These are phyloP conservation scores for Lasius platythorax DNA, from an alignment of 2,888 invertebrate species.

Conservation along the genomic window DNA sequence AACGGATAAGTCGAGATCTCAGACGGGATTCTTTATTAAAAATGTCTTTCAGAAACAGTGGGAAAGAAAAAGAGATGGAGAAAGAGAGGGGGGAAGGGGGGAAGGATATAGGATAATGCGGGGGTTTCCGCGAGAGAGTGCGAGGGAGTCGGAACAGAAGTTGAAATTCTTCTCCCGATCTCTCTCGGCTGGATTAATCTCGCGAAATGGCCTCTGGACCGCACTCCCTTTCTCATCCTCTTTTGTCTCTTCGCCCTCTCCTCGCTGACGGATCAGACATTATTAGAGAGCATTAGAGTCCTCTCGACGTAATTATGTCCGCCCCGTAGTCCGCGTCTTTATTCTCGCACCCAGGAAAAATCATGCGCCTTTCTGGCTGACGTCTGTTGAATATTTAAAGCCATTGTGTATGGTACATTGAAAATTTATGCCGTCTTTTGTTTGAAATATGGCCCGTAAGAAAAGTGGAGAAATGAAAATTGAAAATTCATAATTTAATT, in stretches of 20 bases:
- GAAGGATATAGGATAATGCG: conserved; percentile 37
- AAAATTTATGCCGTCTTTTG: background rate
- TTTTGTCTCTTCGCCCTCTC: conserved; percentile 34
- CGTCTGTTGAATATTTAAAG: conserved; percentile 9
- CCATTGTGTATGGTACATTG: background rate
- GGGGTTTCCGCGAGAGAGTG: conserved; percentile 23
- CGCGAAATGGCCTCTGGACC: conserved; percentile 56
- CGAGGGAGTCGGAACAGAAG: conserved; percentile 46
- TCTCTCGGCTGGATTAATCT: conserved; percentile 69
- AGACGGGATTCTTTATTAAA: conserved; percentile 71
- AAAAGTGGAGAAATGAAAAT: background rate
- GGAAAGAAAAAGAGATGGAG: conserved; percentile 2
- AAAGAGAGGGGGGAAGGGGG: background rate
- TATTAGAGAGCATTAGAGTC: conserved; percentile 66
- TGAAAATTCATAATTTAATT: background rate
- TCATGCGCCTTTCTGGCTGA: too few species aligned
- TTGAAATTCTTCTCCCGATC: conserved; percentile 62
- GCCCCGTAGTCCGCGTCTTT: background rate
- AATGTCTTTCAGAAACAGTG: conserved; percentile 64
- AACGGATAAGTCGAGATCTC: conserved; percentile 65
- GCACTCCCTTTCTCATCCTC: conserved; percentile 49
- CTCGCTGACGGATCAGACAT: conserved; percentile 59
- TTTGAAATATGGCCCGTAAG: background rate
- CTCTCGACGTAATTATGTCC: conserved; percentile 47
- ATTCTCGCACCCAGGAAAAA: conserved; percentile 18